Percentiles rank a stretch among this genome's conserved stretches.
Conservation (phyloP, 2,888 invertebrate species). For the Drosophila prostipennis region DNA sequence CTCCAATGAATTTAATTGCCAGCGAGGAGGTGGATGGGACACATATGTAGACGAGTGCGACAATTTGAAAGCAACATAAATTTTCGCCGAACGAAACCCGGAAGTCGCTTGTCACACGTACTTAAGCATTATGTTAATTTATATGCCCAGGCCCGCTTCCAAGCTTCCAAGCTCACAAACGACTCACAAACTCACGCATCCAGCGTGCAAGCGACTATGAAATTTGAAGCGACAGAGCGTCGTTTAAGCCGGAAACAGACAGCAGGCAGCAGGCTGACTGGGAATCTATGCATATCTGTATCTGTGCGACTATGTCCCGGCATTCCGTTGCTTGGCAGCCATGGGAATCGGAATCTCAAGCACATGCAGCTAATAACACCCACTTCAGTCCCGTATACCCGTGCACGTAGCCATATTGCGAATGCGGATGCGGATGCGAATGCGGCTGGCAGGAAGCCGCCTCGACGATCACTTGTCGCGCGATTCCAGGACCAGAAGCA, state of each 20-base stretch:
- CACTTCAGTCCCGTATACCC: slow-evolving; percentile 13
- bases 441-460: slow-evolving; percentile 54
- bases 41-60: slow-evolving; percentile 39
- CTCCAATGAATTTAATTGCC: slow-evolving; percentile 70
- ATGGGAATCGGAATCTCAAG: slow-evolving; percentile 63
- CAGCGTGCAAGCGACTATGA: slow-evolving; percentile 56
- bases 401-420: slow-evolving; percentile 40
- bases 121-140: slow-evolving; percentile 80
- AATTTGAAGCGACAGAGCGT: slow-evolving; percentile 78
- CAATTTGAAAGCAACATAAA: slow-evolving; percentile 75
- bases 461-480: slow-evolving; percentile 66
- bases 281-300: slow-evolving; percentile 46
- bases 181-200: slow-evolving; percentile 18
- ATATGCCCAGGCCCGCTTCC: slow-evolving; percentile 47
- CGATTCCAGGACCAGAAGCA: slow-evolving; percentile 50
- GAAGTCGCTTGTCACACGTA: slow-evolving; percentile 80
- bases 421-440: slow-evolving; percentile 13
- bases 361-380: slow-evolving; percentile 67
- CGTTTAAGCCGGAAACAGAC: slow-evolving; percentile 75
- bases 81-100: slow-evolving; percentile 73
- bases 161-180: not conserved
- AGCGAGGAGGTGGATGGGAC: slow-evolving; percentile 4
- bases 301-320: slow-evolving; percentile 24
- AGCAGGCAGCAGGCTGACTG: slow-evolving; percentile 62
- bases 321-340: slow-evolving; percentile 60